phyloP scores from a whole-genome alignment of 2,888 invertebrate genomes.

The Rugalucina vietnamica region DNA sequence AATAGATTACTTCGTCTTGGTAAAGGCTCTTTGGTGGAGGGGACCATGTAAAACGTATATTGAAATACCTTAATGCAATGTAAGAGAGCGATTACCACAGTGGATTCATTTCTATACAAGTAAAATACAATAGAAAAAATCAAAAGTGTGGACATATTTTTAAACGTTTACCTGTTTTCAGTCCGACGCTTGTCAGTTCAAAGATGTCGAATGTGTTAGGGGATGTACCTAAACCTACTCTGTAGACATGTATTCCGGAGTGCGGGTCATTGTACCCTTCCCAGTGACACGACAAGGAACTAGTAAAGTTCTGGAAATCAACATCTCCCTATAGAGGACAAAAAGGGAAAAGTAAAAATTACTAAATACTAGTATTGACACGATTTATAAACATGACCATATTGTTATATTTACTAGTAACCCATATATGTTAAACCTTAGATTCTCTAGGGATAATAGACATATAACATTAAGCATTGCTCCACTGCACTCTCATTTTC shows the following conservation, averaged over 20 bases:
- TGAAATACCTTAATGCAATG: too few relatives aligned
- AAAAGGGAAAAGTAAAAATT: not conserved
- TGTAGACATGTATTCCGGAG: conserved; percentile 38
- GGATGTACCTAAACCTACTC: conserved; percentile 40
- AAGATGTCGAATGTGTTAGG: conserved; percentile 24
- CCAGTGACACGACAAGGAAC: conserved; percentile 27
- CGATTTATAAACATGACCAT: not conserved
- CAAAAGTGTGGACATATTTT: too few relatives aligned
- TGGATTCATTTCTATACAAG: too few relatives aligned
- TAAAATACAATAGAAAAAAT: too few relatives aligned
- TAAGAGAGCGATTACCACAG: too few relatives aligned
- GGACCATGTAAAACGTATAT: not conserved
- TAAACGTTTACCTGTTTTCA: conserved; percentile 47
- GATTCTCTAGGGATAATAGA: too few relatives aligned
- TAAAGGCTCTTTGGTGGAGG: not conserved
- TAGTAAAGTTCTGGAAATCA: not conserved
- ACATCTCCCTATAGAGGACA: not conserved
- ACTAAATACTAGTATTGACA: not conserved
- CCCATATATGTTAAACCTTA: too few relatives aligned
- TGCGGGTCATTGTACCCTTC: conserved; percentile 48
- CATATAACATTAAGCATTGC: too few relatives aligned
- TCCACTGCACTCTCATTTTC: too few relatives aligned
- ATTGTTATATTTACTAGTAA: too few relatives aligned
- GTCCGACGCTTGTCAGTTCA: conserved; percentile 30
- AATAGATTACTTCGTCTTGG: not conserved